These are phyloP conservation scores for Nymphicus hollandicus DNA, from an alignment of 2,113 vertebrate species.

Conservation along the genomic window DNA sequence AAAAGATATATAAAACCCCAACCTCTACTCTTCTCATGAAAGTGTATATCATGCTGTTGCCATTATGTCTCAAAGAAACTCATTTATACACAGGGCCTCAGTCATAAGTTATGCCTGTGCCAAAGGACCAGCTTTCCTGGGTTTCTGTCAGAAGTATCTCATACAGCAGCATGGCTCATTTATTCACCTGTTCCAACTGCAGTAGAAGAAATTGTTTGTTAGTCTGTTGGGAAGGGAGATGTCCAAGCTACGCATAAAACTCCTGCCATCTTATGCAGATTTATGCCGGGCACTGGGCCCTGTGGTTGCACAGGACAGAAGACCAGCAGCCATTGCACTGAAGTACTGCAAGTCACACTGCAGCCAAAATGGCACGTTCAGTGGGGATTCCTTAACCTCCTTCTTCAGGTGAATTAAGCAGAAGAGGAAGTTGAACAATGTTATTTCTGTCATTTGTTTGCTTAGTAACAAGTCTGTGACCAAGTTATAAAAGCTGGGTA, in stretches of 20 bases:
- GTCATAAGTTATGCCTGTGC: not conserved
- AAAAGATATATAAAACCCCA: not conserved
- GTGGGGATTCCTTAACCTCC: not conserved
- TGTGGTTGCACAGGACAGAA: not conserved
- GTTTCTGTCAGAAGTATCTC: not conserved
- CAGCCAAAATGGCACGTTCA: fast-evolving
- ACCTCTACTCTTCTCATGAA: not conserved
- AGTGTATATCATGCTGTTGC: not conserved
- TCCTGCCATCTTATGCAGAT: not conserved
- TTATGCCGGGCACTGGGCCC: not conserved
- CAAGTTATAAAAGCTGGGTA: not conserved
- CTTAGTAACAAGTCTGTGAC: not conserved
- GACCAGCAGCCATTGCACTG: not conserved
- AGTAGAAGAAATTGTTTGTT: not conserved
- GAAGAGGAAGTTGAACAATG: not conserved
- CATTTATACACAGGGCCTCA: not conserved
- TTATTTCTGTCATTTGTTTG: not conserved
- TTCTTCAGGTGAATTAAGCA: not conserved
- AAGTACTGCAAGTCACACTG: not conserved
- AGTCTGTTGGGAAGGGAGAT: not conserved
- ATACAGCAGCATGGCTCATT: not conserved
- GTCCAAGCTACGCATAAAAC: not conserved
- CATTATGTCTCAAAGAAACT: not conserved
- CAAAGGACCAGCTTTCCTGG: not conserved
- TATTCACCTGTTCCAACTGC: not conserved